phyloP scores from a whole-genome alignment of 2,888 invertebrate genomes.

The Aethes cnicana region DNA sequence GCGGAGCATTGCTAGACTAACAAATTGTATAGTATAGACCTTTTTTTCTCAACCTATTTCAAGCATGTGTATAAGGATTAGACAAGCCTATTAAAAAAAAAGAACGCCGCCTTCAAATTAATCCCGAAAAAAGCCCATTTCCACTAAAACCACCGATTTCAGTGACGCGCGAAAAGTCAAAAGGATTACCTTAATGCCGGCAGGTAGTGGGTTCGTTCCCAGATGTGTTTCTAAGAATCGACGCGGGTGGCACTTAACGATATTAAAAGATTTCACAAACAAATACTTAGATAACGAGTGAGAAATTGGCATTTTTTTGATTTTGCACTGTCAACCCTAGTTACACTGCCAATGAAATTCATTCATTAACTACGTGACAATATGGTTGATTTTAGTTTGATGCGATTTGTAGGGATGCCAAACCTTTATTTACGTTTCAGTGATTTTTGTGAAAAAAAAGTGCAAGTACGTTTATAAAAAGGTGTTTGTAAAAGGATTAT shows the following conservation, averaged over 20 bases:
- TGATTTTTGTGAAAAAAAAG: constrained; percentile 12
- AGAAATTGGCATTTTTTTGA: constrained; percentile 39
- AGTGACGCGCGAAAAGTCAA: constrained; percentile 32
- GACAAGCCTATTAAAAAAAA: too few species aligned
- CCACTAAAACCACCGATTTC: constrained; percentile 14
- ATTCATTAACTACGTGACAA: not conserved
- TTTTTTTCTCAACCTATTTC: too few species aligned
- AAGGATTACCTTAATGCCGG: constrained; percentile 35
- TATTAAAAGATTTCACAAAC: constrained; percentile 51
- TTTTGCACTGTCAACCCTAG: constrained; percentile 6
- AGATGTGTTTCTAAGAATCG: constrained; percentile 51
- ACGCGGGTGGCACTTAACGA: constrained; percentile 60
- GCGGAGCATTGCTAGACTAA: too few species aligned
- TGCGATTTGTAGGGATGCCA: not conserved
- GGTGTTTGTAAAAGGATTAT: constrained; percentile 28
- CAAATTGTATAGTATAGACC: too few species aligned
- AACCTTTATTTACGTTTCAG: constrained; percentile 6
- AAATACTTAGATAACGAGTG: constrained; percentile 44
- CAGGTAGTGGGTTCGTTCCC: constrained; percentile 60
- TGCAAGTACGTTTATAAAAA: constrained; percentile 22
- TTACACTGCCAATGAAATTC: not conserved
- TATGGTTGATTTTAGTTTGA: not conserved
- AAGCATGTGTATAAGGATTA: too few species aligned
- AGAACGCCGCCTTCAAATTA: constrained; percentile 3
- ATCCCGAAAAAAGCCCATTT: constrained; percentile 13